Evolutionary conservation across 2,113 vertebrate species (phyloP), one percentile per base, ranked within the genome.

Genomic region (Harpagus bidentatus): DNA sequence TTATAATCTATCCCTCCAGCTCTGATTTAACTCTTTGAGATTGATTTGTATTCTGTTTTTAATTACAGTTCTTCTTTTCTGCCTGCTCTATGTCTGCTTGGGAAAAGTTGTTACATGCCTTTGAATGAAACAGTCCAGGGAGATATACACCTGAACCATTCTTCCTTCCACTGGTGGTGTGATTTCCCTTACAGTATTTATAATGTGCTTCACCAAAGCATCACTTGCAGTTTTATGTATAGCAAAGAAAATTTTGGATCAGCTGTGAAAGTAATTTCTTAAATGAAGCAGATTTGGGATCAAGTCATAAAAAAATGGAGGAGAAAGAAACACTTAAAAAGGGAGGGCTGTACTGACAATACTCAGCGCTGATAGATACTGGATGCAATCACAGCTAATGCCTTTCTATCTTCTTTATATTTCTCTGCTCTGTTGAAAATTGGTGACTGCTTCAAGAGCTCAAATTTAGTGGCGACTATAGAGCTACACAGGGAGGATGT

Each of bases 141-240:
- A 86, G 50, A 88, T 5, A 86, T 4, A 28, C 28, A 76, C 13
- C 28, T 23, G 13, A 92, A 86, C 7, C 11, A 12, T 36, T 79
- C 50, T n/a, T 73, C 10, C 43, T 21, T 8, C 2, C 5, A 5
- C 16, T 3, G 34, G 1, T 36, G 58, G 13, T 0, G 0, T 23
- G 45, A 43, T 79, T 63, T 79, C 32, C 14, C 20, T 90, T 16
- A 17, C 48, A 38, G 38, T 3, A 26, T 36, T 79, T 50, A 50
- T 9, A 38, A 55, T 28, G 31, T 13, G 26, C 61, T 69, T 82
- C 34, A 40, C 1, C 55, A 32, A 61, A 86, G 34, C 19, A 31
- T 38, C 56, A 11, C 19, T 76, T 79, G 28, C 18, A 56, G 23
- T 81, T 89, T 76, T 59, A 16, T 16, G 10, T 11, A 9, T 0